These are phyloP conservation scores for Eudemis profundana DNA, from an alignment of 2,888 invertebrate genomes.

Conservation along the genomic window DNA sequence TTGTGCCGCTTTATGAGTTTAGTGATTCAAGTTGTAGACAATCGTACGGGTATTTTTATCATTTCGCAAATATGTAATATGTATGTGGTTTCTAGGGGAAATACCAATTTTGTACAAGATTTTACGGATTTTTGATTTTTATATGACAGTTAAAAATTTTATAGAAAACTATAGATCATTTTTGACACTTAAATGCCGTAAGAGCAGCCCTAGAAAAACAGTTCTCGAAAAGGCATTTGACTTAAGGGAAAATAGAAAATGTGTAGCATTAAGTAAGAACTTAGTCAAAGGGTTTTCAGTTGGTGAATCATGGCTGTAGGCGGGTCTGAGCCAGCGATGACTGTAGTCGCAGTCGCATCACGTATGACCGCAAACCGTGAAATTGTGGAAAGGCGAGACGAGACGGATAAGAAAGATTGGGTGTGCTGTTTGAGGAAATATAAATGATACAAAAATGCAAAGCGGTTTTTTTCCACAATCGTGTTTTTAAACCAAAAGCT, in stretches of 20 bases:
- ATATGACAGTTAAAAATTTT: too few species aligned
- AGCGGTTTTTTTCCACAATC: not conserved
- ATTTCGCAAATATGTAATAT: not conserved
- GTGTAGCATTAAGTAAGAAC: not conserved
- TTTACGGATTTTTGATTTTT: too few species aligned
- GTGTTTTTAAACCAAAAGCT: not conserved
- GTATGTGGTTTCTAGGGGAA: not conserved
- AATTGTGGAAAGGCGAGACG: slow-evolving; percentile 7
- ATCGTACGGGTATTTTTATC: slow-evolving; percentile 4
- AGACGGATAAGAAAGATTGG: slow-evolving; percentile 26
- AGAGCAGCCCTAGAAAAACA: too few species aligned
- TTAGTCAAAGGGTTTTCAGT: slow-evolving; percentile 37
- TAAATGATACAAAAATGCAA: not conserved
- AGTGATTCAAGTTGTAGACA: slow-evolving; percentile 5
- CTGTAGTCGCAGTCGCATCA: slow-evolving; percentile 26
- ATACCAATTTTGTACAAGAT: too few species aligned
- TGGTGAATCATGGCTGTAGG: slow-evolving; percentile 35
- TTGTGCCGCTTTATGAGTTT: not conserved
- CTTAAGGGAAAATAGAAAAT: not conserved
- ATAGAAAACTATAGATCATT: too few species aligned
- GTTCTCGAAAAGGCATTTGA: not conserved
- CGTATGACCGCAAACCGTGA: slow-evolving; percentile 32
- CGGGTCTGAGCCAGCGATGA: slow-evolving; percentile 22
- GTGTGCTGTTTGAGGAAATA: slow-evolving; percentile 10
- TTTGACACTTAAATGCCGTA: too few species aligned